These are phyloP conservation scores for Halcyon chelicuti DNA, from an alignment of 2,797 vertebrate genomes.

Conservation along the genomic window DNA sequence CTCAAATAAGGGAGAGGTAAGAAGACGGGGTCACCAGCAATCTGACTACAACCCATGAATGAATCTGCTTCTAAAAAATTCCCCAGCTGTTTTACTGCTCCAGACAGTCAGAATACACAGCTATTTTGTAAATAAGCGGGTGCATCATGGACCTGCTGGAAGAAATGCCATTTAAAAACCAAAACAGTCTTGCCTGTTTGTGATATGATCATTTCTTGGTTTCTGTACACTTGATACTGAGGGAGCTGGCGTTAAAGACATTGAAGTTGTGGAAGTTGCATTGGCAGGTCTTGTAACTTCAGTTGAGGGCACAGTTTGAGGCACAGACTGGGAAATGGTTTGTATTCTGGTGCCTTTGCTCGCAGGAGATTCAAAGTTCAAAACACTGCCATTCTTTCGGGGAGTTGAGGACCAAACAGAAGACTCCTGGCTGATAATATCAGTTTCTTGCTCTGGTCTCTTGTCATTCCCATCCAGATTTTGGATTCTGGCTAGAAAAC, in stretches of 20 bases:
- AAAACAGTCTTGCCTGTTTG: slow-evolving; percentile 80
- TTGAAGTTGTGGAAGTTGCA: slow-evolving; percentile 34
- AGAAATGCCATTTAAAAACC: not conserved
- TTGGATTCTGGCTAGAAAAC: slow-evolving; percentile 85
- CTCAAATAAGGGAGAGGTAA: not conserved
- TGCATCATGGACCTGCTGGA: not conserved
- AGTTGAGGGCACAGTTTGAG: slow-evolving; percentile 72
- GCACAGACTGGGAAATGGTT: slow-evolving; percentile 84
- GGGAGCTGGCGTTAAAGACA: slow-evolving; percentile 40
- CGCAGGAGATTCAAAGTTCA: slow-evolving; percentile 82
- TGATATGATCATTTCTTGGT: slow-evolving; percentile 68
- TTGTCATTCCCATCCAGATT: slow-evolving; percentile 82
- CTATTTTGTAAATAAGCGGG: not conserved
- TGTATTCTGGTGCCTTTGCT: slow-evolving; percentile 82
- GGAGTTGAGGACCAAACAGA: slow-evolving; percentile 81
- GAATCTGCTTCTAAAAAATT: not conserved
- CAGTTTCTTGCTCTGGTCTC: slow-evolving; percentile 83
- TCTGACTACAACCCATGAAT: not conserved
- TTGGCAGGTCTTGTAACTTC: slow-evolving; percentile 73
- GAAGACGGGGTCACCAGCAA: not conserved
- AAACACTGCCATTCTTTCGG: slow-evolving; percentile 81
- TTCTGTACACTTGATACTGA: slow-evolving; percentile 77
- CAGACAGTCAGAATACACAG: not conserved
- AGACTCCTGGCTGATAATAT: slow-evolving; percentile 83
- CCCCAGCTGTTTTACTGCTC: not conserved